Conservation (phyloP, 1,140 invertebrate species). For the Macrobrachium nipponense region DNA sequence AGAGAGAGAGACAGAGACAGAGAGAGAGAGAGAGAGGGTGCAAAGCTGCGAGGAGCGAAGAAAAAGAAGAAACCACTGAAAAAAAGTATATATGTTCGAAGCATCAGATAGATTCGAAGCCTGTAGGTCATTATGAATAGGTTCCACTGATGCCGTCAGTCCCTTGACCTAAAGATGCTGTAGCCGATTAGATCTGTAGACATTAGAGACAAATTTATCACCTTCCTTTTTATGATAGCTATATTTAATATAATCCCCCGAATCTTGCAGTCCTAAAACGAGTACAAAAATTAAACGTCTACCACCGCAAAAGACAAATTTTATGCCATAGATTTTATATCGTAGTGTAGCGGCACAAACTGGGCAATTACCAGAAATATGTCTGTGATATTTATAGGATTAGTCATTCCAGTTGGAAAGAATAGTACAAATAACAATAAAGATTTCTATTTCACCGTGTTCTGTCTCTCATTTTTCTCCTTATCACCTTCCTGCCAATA, state of each 20-base stretch:
- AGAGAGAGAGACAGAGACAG: background rate
- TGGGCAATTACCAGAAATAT: slow-evolving; percentile 14
- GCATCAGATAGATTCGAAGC: too few species aligned
- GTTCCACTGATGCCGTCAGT: too few species aligned
- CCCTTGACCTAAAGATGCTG: too few species aligned
- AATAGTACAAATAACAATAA: slow-evolving; percentile 53
- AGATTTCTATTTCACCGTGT: slow-evolving; percentile 16
- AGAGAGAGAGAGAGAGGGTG: background rate
- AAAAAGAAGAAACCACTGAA: too few species aligned
- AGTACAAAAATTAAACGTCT: background rate
- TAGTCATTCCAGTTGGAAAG: slow-evolving; percentile 52
- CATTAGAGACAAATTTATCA: too few species aligned
- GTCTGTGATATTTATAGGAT: slow-evolving; percentile 49
- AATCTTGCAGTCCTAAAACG: too few species aligned
- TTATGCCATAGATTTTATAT: background rate
- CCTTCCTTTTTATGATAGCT: too few species aligned
- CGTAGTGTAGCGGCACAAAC: slow-evolving; percentile 5
- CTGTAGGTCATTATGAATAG: too few species aligned
- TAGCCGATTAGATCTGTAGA: too few species aligned
- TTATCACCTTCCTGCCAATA: background rate
- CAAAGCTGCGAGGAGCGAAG: background rate
- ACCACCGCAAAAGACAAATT: slow-evolving; percentile 2
- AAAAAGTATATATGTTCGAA: too few species aligned
- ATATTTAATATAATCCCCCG: too few species aligned
- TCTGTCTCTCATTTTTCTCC: background rate